These are phyloP conservation scores for Drosophila nikananu DNA, from an alignment of 1,140 invertebrate species.

Conservation along the genomic window DNA sequence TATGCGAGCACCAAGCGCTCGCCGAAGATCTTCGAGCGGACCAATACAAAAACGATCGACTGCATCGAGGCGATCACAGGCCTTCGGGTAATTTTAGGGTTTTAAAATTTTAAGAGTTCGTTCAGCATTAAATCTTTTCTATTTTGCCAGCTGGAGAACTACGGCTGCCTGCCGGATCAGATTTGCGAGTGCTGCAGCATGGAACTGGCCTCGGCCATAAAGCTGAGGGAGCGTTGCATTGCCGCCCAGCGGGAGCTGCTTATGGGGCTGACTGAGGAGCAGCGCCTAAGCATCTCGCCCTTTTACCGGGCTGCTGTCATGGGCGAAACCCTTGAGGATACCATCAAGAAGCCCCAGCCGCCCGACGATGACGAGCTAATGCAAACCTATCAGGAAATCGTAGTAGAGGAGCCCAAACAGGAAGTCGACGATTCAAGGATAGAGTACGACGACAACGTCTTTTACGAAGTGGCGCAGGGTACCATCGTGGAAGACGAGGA, in stretches of 20 bases:
- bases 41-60: conserved; percentile 57
- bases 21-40: conserved; percentile 63
- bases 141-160: conserved; percentile 50
- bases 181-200: conserved; percentile 72
- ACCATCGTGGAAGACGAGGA: conserved; percentile 53
- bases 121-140: neutral
- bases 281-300: conserved; percentile 28
- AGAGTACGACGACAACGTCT: conserved; percentile 53
- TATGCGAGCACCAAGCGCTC: conserved; percentile 70
- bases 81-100: conserved; percentile 48
- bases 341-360: conserved; percentile 4
- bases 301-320: conserved; percentile 34
- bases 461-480: conserved; percentile 46
- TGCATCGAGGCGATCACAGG: conserved; percentile 66
- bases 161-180: conserved; percentile 53
- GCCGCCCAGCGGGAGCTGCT: conserved; percentile 58
- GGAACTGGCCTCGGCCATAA: conserved; percentile 51
- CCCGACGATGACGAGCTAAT: conserved; percentile 19
- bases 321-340: conserved; percentile 24
- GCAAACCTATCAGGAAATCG: conserved; percentile 38
- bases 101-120: neutral
- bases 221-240: conserved; percentile 67
- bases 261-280: conserved; percentile 46
- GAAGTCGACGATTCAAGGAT: conserved; percentile 48
- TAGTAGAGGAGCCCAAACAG: conserved; percentile 31